These are phyloP conservation scores for Chaetops frenatus DNA, from an alignment of 2,113 vertebrate genomes.

Conservation along the genomic window DNA sequence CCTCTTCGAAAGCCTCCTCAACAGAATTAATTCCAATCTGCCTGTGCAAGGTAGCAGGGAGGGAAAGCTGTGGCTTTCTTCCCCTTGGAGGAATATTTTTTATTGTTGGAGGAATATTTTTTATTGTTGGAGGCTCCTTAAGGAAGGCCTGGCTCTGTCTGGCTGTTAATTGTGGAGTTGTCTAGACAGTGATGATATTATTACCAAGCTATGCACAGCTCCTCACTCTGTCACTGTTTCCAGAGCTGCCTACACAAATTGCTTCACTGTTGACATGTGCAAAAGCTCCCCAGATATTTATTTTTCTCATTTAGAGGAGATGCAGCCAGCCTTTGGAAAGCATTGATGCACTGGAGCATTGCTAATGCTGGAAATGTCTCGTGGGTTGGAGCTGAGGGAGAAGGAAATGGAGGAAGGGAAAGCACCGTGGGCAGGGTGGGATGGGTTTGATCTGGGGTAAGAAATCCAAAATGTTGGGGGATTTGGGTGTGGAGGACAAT, in stretches of 20 bases:
- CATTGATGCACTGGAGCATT: conserved; percentile 34
- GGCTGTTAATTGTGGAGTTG: conserved; percentile 77
- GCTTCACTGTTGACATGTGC: conserved; percentile 72
- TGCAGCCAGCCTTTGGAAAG: conserved; percentile 54
- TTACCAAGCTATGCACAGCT: conserved; percentile 76
- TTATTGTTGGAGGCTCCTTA: conserved; percentile 59
- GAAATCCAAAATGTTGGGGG: neutral
- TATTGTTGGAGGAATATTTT: conserved; percentile 41
- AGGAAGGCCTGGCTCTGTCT: conserved; percentile 73
- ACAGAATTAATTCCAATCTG: neutral
- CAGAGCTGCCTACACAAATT: conserved; percentile 73
- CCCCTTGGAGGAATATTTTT: conserved; percentile 41
- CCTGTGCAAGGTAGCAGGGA: conserved; percentile 20
- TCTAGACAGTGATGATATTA: conserved; percentile 82
- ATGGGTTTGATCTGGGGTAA: neutral
- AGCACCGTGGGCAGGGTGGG: neutral
- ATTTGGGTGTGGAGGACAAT: neutral
- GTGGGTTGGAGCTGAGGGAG: conserved; percentile 14
- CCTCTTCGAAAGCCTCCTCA: conserved; percentile 22
- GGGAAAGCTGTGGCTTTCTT: conserved; percentile 40
- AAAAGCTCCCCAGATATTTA: conserved; percentile 67
- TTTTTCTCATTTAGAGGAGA: conserved; percentile 63
- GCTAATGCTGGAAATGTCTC: conserved; percentile 26
- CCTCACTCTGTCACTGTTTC: conserved; percentile 73
- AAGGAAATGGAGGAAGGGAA: neutral